These are phyloP conservation scores for Scaeva pyrastri DNA, from an alignment of 2,888 invertebrate species.

Conservation along the genomic window DNA sequence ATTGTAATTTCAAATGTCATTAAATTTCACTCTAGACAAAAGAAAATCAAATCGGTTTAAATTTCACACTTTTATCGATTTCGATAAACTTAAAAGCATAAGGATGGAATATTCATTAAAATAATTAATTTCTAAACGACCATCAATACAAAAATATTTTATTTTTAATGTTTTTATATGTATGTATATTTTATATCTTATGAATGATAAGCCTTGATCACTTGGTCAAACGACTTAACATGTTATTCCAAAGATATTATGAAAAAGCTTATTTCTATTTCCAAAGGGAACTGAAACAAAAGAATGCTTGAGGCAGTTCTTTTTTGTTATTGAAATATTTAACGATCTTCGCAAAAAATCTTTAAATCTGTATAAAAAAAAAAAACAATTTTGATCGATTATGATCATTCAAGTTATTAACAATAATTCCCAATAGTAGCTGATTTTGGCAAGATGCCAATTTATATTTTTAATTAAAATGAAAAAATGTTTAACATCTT, in stretches of 20 bases:
- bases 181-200: not conserved
- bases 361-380: not conserved
- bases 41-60: not conserved
- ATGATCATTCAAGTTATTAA: not conserved
- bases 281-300: not conserved
- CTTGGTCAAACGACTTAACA: not conserved
- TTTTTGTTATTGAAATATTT: conserved; percentile 10
- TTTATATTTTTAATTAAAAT: not conserved
- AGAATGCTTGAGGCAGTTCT: conserved; percentile 1
- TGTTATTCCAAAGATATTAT: too few relatives aligned
- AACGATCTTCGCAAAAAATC: conserved; percentile 14
- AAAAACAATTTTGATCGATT: conserved; percentile 12
- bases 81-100: not conserved
- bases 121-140: not conserved
- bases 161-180: not conserved
- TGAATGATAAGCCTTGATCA: conserved; percentile 26
- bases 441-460: conserved; percentile 30
- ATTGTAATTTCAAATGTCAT: not conserved
- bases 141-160: not conserved
- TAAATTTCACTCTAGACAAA: conserved; percentile 10
- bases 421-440: conserved; percentile 38
- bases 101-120: not conserved
- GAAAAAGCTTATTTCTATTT: conserved; percentile 7
- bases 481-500: not conserved
- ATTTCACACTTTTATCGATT: conserved; percentile 22